These are phyloP conservation scores for Eulithis testata DNA, from an alignment of 2,888 invertebrate species.

Conservation along the genomic window DNA sequence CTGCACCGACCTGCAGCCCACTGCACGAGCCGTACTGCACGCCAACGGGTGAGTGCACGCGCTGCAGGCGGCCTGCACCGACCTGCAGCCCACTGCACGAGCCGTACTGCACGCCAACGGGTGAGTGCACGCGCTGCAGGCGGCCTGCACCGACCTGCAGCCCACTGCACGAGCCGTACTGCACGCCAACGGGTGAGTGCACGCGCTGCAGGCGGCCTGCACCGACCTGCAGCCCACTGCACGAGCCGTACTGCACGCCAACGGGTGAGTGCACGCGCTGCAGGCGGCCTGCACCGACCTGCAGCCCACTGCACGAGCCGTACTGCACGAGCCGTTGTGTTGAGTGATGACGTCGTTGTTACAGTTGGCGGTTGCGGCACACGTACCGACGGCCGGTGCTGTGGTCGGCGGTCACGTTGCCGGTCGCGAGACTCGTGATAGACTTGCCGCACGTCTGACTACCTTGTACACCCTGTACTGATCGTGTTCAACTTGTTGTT, in stretches of 20 bases:
- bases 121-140: slow-evolving; percentile 44
- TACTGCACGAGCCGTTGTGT: slow-evolving; percentile 40
- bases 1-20: slow-evolving; percentile 45
- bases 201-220: slow-evolving; percentile 42
- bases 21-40: slow-evolving; percentile 46
- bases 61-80: slow-evolving; percentile 44
- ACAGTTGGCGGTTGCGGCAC: slow-evolving; percentile 57
- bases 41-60: slow-evolving; percentile 37
- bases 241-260: slow-evolving; percentile 44
- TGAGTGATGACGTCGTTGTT: background rate
- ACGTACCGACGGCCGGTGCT: slow-evolving; percentile 58
- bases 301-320: slow-evolving; percentile 45
- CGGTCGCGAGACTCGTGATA: slow-evolving; percentile 49
- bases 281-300: slow-evolving; percentile 44
- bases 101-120: slow-evolving; percentile 44
- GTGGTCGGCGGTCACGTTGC: slow-evolving; percentile 58
- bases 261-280: slow-evolving; percentile 42
- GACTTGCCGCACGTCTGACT: slow-evolving; percentile 33
- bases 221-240: slow-evolving; percentile 47
- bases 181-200: slow-evolving; percentile 43
- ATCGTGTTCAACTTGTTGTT: background rate
- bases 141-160: slow-evolving; percentile 47
- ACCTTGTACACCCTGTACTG: background rate
- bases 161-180: slow-evolving; percentile 42
- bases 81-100: slow-evolving; percentile 46